These are phyloP conservation scores for Allygus modestus DNA, from an alignment of 2,888 invertebrate genomes.

Conservation along the genomic window DNA sequence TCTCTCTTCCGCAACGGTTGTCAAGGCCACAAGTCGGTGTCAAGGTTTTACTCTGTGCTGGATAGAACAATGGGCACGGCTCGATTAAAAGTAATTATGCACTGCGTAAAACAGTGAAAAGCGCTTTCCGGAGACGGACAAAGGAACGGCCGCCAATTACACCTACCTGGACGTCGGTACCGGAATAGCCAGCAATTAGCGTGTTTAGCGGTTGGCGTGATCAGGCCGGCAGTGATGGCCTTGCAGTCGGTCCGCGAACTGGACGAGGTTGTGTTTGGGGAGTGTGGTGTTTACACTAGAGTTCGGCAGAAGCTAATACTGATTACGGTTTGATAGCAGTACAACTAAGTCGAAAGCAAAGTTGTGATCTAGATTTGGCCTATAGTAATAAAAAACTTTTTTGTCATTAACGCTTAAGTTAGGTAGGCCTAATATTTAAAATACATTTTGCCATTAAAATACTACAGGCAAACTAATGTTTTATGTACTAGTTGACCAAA, in stretches of 20 bases:
- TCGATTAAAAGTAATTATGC: conserved; percentile 1
- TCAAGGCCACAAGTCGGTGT: not conserved
- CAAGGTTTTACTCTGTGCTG: not conserved
- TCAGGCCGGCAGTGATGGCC: not conserved
- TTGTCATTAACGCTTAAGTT: no score
- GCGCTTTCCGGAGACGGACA: not conserved
- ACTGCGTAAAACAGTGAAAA: not conserved
- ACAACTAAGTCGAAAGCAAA: no score
- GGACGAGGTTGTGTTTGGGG: no score
- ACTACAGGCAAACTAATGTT: no score
- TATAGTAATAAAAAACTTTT: no score
- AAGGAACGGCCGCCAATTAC: not conserved
- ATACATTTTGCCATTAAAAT: no score
- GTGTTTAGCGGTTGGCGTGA: not conserved
- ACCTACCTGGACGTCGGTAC: not conserved
- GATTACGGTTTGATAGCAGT: no score
- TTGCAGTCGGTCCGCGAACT: not conserved
- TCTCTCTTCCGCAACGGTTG: not conserved
- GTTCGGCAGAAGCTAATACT: no score
- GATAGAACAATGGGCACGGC: not conserved
- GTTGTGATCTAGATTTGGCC: no score
- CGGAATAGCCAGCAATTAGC: not conserved
- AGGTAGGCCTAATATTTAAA: no score
- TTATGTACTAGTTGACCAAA: no score
- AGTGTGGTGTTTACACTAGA: no score